These are phyloP conservation scores for Cheilosia grossa DNA, from an alignment of 2,888 invertebrate genomes.

Conservation along the genomic window DNA sequence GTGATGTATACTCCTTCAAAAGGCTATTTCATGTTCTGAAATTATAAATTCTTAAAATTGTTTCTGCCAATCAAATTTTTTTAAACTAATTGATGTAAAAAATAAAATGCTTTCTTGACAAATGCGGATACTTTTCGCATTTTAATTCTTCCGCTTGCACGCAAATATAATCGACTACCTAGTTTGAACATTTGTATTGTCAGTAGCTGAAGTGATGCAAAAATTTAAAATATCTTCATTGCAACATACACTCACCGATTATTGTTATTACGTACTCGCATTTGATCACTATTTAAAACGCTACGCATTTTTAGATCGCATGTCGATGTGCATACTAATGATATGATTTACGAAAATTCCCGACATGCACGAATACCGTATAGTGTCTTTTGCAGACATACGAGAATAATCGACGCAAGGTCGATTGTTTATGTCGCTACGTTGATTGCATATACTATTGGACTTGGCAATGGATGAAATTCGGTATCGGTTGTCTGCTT, in stretches of 20 bases:
- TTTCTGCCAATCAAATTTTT: no score
- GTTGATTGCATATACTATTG: not conserved
- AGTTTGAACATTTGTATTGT: not conserved
- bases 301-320: constrained; percentile 1
- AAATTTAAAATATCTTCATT: not conserved
- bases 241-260: not conserved
- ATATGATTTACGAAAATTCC: not conserved
- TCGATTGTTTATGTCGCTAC: not conserved
- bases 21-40: constrained; percentile 7
- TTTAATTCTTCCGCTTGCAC: no score
- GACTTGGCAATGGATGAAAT: not conserved
- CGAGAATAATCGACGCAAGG: not conserved
- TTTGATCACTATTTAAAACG: constrained; percentile 4
- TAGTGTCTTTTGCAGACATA: not conserved
- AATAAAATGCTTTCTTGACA: not conserved
- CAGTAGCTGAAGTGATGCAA: not conserved
- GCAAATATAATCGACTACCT: no score
- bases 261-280: not conserved
- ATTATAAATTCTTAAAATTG: not conserved
- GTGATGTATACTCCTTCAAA: no score
- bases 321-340: constrained; percentile 27
- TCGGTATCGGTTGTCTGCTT: no score
- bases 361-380: constrained; percentile 4
- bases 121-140: no score
- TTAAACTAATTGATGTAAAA: not conserved